Base-by-base conservation (phyloP, 2,888 invertebrate genomes). In the Fissipunctia ypsillon region DNA sequence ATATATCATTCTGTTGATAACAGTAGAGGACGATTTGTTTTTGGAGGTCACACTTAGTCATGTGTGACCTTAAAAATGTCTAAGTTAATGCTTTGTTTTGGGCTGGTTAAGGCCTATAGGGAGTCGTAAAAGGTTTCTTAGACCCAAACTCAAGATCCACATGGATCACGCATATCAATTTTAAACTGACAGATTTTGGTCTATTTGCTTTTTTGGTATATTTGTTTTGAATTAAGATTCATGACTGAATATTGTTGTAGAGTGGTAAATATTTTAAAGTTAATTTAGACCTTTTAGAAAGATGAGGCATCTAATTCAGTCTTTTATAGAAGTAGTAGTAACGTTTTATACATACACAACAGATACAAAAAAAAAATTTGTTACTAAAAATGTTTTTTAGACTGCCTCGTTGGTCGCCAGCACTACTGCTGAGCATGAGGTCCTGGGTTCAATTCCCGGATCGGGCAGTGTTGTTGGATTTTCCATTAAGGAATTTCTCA, bases 1-100 rank as follows among this genome's bases (percentile, higher is more conserved):
- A 50, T 80, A 74, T 72, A 81, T 85, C 73, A 81, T 72, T 73
- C 74, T 64, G 31, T 43, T 80, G 65, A 75, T 80, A 74, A 68
- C 31, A 52, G 43, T 67, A 28, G 25, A 59, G n/a, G 28, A 31
- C 12, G 14, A 35, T 65, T 35, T 22, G 35, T 50, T 61, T 66
- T 61, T 28, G 35, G 10, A 35, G 14, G 25, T n/a, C n/a, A n/a
- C n/a, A n/a, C n/a, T n/a, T n/a, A 45, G 52, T 25, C n/a, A 14
- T 28, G 16, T 12, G 3, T 25, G 41, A 43, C 31, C 70, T 48
- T 25, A 12, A 68, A 68, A 38, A 67, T 22, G 25, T 22, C 45
- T 48, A n/a, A 31, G 31, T 43, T 9, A 22, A 4, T 31, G 48
- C 3, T 4, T 16, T 48, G 9, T 0, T 57, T 19, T 65, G 14